These are phyloP conservation scores for Drosophila imparisetae DNA, from an alignment of 2,888 invertebrate genomes.

Conservation along the genomic window DNA sequence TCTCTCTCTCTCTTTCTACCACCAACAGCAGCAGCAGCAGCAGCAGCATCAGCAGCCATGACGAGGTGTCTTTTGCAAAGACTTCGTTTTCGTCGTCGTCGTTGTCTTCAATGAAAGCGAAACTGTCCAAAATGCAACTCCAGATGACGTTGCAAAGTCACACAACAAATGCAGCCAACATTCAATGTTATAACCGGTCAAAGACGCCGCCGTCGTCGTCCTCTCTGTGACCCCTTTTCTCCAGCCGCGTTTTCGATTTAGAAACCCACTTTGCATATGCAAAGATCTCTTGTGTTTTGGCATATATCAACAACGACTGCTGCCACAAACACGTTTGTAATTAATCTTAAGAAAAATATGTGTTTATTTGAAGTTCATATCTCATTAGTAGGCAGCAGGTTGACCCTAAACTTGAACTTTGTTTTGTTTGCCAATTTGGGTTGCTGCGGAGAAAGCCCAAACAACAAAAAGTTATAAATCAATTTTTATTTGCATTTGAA, in stretches of 20 bases:
- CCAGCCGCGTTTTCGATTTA: conserved; percentile 58
- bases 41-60: conserved; percentile 14
- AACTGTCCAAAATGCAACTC: conserved; percentile 56
- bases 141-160: conserved; percentile 65
- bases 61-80: conserved; percentile 32
- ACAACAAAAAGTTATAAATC: conserved; percentile 15
- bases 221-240: conserved; percentile 8
- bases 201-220: conserved; percentile 36
- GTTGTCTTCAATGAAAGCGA: conserved; percentile 66
- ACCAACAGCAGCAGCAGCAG: neutral
- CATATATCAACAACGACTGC: conserved; percentile 49
- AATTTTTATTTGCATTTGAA: conserved; percentile 9
- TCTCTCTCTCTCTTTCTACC: conserved; percentile 18
- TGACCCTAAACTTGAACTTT: conserved; percentile 77
- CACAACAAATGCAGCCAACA: conserved; percentile 38
- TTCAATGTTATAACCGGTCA: conserved; percentile 76
- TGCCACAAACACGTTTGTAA: conserved; percentile 56
- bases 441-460: conserved; percentile 36
- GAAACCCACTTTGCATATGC: conserved; percentile 76
- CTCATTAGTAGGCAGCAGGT: conserved; percentile 59
- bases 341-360: conserved; percentile 33
- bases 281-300: conserved; percentile 45
- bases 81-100: conserved; percentile 24
- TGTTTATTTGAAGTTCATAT: conserved; percentile 37
- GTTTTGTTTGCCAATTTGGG: conserved; percentile 24